phyloP scores from a whole-genome alignment of 2,113 vertebrate genomes.

The Rhombomys opimus region DNA sequence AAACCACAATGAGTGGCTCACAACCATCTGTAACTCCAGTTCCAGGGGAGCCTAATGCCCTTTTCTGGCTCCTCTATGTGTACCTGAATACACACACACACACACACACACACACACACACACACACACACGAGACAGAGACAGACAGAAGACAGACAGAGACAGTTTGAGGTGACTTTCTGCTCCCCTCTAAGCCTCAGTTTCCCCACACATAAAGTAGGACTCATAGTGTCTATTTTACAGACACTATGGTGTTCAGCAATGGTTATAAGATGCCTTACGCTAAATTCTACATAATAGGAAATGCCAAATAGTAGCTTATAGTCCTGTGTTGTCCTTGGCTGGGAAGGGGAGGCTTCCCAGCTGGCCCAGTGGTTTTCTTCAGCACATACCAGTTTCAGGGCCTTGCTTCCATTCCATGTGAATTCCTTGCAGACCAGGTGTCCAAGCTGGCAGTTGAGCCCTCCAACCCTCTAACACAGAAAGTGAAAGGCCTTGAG shows the following conservation, averaged over 20 bases:
- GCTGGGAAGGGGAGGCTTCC: background rate
- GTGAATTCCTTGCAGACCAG: background rate
- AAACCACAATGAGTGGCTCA: background rate
- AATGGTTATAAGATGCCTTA: background rate
- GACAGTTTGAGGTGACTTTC: no score
- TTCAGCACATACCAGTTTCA: background rate
- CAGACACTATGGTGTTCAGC: no score
- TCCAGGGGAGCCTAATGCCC: background rate
- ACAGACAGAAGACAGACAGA: background rate
- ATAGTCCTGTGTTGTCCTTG: background rate
- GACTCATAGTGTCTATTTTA: background rate
- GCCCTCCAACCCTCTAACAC: fast-evolving
- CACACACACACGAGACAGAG: background rate
- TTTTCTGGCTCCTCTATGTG: background rate
- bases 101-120: background rate
- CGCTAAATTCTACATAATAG: fast-evolving
- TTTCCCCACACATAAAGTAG: background rate
- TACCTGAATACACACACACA: background rate
- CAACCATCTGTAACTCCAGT: background rate
- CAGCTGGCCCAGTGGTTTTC: background rate
- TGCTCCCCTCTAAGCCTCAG: background rate
- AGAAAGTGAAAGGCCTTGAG: background rate
- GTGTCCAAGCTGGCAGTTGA: background rate
- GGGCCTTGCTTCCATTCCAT: no score
- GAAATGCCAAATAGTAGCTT: background rate